phyloP scores from a whole-genome alignment of 2,113 vertebrate species.

The Phalacrocorax pelagicus region DNA sequence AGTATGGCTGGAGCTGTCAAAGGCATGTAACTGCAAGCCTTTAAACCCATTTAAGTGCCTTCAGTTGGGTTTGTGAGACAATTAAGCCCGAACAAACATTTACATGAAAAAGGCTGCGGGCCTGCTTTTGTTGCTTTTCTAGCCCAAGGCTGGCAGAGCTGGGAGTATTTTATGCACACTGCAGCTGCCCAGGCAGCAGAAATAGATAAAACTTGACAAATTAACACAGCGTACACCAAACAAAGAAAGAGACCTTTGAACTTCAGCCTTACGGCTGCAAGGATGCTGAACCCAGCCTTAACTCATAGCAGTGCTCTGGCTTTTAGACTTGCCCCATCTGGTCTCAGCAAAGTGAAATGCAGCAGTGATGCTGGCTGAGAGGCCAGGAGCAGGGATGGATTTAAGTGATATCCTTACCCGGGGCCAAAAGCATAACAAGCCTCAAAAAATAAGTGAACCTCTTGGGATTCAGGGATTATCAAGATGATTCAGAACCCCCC shows the following conservation, averaged over 20 bases:
- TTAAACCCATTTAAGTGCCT: slow-evolving; percentile 15
- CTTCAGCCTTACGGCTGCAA: not conserved
- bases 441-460: not conserved
- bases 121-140: not conserved
- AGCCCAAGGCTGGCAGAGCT: not conserved
- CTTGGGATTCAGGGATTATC: not conserved
- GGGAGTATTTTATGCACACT: not conserved
- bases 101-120: not conserved
- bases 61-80: not conserved
- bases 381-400: not conserved
- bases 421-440: not conserved
- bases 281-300: not conserved
- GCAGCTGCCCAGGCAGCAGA: not conserved
- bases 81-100: not conserved
- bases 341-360: not conserved
- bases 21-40: not conserved
- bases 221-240: not conserved
- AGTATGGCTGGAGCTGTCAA: not conserved
- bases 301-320: fast-evolving
- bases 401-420: not conserved
- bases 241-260: not conserved
- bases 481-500: not conserved
- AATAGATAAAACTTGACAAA: slow-evolving; percentile 12
- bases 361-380: not conserved
- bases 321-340: not conserved